Conservation (phyloP, 2,888 invertebrate genomes). For the Mesoligia furuncula region DNA sequence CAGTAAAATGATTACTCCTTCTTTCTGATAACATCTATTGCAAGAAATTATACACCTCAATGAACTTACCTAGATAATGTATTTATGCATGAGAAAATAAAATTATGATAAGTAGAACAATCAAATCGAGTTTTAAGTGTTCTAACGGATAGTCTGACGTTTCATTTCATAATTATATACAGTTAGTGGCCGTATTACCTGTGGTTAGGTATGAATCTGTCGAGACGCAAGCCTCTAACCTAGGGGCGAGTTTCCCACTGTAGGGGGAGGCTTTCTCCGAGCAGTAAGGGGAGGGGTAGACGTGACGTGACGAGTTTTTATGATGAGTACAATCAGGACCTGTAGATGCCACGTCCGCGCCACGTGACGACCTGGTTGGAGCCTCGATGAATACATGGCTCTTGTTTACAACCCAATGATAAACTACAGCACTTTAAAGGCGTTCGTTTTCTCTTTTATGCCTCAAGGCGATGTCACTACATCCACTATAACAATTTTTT, state of each 20-base stretch:
- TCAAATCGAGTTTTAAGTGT: conserved; percentile 39
- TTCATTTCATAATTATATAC: conserved; percentile 44
- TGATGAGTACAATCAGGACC: conserved; percentile 83
- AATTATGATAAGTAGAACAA: conserved; percentile 28
- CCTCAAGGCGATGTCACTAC: conserved; percentile 5
- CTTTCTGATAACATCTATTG: conserved; percentile 37
- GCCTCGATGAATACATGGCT: conserved; percentile 72
- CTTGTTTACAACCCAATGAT: conserved; percentile 61
- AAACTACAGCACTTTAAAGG: conserved; percentile 45
- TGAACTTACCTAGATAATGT: conserved; percentile 17
- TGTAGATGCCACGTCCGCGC: conserved; percentile 75
- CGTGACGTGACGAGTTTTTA: conserved; percentile 85
- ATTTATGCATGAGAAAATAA: conserved; percentile 25
- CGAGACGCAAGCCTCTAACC: conserved; percentile 56
- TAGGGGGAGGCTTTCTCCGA: conserved; percentile 68
- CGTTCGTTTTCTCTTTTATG: conserved; percentile 37
- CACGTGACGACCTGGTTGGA: conserved; percentile 73
- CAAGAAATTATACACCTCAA: conserved; percentile 49
- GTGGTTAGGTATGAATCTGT: conserved; percentile 49
- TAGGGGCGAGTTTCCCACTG: conserved; percentile 67
- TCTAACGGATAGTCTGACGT: conserved; percentile 26
- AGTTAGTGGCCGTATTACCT: conserved; percentile 31
- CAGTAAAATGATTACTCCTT: conserved; percentile 16
- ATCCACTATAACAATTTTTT: conserved; percentile 7
- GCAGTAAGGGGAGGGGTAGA: conserved; percentile 66